Base-by-base conservation (phyloP, 2,113 vertebrate genomes). In the Thryonomys swinderianus region DNA sequence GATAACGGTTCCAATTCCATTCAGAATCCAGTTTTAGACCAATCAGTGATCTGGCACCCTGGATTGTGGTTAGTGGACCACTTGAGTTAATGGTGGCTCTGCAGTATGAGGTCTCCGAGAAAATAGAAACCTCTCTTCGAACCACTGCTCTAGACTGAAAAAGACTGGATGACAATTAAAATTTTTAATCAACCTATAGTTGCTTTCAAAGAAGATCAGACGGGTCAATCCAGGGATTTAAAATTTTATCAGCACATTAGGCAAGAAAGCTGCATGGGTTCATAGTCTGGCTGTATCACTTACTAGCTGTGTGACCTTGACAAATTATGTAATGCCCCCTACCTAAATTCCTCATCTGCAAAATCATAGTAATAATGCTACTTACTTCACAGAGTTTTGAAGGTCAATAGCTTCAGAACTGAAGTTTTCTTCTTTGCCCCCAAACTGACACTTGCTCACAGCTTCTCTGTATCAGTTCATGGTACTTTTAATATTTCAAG, bases 391-490 rank as follows among this genome's bases (percentile, higher is more conserved):
- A 85, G 21, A 76, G 23, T 87, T 45, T 92, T 80, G 48, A 82
- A 94, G 87, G 42, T 78, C 53, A 67, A 11, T 84, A 78, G 59
- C 30, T 88, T 53, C 48, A 93, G 48, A 93, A 91, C 0, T 53
- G 45, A 88, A 87, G 95, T 59, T 92, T 64, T 25, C 5, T 85
- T 93, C n/a, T 59, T 69, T 59, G 1, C 11, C 12, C 4, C 3
- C 0, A 86, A 94, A 89, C 18, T 79, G 73, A 92, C 34, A 69
- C 42, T 89, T 82, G 10, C 23, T 93, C 18, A 88, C 27, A 94
- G 59, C 21, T 64, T 62, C 30, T 45, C 32, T 62, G 21, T 85
- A 27, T 79, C 42, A 80, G 42, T 79, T 71, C 57, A 84, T 5
- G 13, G 14, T 12, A 78, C 11, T 83, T 86, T 85, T 45, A n/a